These are phyloP conservation scores for Platycnemis pennipes DNA, from an alignment of 2,888 invertebrate species.

Conservation along the genomic window DNA sequence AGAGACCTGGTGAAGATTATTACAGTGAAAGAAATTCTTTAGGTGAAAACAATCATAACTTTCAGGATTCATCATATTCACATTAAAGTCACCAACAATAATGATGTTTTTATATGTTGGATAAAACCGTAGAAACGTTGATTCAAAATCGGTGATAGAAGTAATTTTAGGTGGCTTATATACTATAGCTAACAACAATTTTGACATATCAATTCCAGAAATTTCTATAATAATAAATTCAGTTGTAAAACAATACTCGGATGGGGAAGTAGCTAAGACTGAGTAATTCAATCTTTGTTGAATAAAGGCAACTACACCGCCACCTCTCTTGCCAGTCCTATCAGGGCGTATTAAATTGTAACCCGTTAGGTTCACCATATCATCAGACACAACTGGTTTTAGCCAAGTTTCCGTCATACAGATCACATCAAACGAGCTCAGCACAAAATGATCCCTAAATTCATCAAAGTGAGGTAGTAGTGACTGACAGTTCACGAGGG, in stretches of 20 bases:
- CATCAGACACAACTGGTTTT: background rate
- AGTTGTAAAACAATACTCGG: background rate
- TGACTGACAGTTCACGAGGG: no score
- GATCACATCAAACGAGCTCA: background rate
- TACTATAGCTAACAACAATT: background rate
- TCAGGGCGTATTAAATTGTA: background rate
- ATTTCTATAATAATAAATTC: background rate
- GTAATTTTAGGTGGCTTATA: background rate
- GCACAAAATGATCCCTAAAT: background rate
- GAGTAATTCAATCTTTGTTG: background rate
- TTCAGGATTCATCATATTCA: no score
- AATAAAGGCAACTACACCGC: background rate
- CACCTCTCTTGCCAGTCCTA: background rate
- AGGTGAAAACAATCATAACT: no score
- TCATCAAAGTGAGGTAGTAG: no score
- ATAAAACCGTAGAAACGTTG: background rate
- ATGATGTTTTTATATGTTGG: background rate
- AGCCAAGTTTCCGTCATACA: background rate
- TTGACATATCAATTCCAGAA: background rate
- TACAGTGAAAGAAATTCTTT: background rate
- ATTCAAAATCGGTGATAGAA: background rate
- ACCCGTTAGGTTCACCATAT: background rate
- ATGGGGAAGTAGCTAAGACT: background rate
- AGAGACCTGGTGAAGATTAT: background rate
- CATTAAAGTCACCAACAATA: no score